Evolutionary conservation across 2,888 invertebrate genomes (phyloP), one percentile per base, ranked within the genome.

Genomic region (Pristionchus japonicus): DNA sequence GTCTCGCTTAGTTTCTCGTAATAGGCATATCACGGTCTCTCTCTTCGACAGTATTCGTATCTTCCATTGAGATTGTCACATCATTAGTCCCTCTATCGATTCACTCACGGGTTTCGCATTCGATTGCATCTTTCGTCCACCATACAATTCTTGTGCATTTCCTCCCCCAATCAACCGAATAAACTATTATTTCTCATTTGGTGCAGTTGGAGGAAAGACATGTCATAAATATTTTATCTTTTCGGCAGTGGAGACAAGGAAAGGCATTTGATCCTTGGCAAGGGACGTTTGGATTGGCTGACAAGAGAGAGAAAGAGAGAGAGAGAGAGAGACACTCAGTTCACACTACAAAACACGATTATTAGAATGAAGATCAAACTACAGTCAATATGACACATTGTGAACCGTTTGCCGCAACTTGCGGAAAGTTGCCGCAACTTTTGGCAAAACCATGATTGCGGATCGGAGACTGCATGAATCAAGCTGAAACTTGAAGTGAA

Each of bases 21-120:
- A 70, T 70, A 70, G 70, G 70, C 70, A 70, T 70, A 70, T 70
- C 70, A 70, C 27, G 17, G 70, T 70, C 70, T 70, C 70, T 70
- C n/a, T 70, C n/a, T 17, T 37, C 20, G 3, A 70, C 70, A 70
- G 70, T 70, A 70, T 70, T 70, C 37, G 37, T 70, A 34, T 70
- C 20, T 37, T 7, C 20, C 20, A n/a, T 37, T 70, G 70, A 70
- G 70, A 70, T 70, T 70, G 70, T 70, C 70, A 70, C 70, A 70
- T 70, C 20, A 31, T 70, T 70, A 70, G 70, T 70, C 70, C 34
- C 31, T 70, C 27, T 37, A 70, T 70, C 70, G 17, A 70, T 70
- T 70, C 37, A 34, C 31, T 27, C 70, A 70, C 70, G 70, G 70
- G 70, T 70, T 70, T 70, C 70, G 70, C 70, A 70, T 70, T 70